Evolutionary conservation across 2,113 vertebrate genomes (phyloP).

Genomic region (Herpetotheres cachinnans): DNA sequence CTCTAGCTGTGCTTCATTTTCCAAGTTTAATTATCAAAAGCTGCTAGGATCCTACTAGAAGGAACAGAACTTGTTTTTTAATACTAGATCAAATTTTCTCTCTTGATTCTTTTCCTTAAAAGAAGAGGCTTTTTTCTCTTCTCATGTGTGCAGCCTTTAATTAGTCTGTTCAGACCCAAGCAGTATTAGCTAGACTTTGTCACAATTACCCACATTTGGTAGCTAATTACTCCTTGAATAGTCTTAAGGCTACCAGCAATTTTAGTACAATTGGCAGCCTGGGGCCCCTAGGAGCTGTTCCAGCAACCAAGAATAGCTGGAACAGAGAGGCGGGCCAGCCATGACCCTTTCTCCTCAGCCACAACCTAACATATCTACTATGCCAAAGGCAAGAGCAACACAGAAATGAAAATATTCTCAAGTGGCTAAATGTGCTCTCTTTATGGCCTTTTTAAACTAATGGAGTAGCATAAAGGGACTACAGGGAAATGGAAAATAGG

Average conservation of each 20-base stretch:
- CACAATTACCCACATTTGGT: slow-evolving; percentile 55
- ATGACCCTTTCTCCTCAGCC: slow-evolving; percentile 48
- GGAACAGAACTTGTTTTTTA: neutral
- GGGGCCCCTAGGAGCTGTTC: slow-evolving; percentile 51
- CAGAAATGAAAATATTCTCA: slow-evolving; percentile 40
- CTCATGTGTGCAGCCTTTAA: slow-evolving; percentile 3
- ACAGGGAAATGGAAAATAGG: slow-evolving; percentile 31
- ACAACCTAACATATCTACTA: neutral
- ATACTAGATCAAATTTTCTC: neutral
- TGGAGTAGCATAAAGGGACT: slow-evolving; percentile 39
- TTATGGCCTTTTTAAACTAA: slow-evolving; percentile 54
- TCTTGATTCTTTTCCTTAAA: neutral
- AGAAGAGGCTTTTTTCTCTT: neutral
- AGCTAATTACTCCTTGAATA: slow-evolving; percentile 57
- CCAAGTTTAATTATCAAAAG: neutral
- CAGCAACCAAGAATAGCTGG: slow-evolving; percentile 58
- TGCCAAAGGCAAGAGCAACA: slow-evolving; percentile 53
- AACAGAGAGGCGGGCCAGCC: neutral
- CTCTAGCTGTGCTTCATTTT: neutral
- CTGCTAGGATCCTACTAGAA: neutral
- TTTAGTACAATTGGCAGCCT: slow-evolving; percentile 44
- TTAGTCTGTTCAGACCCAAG: slow-evolving; percentile 30
- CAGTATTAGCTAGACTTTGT: slow-evolving; percentile 29
- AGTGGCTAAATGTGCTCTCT: slow-evolving; percentile 1
- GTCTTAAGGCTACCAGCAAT: slow-evolving; percentile 49